Conservation (phyloP, 2,113 vertebrate species). For the Globicephala melas region DNA sequence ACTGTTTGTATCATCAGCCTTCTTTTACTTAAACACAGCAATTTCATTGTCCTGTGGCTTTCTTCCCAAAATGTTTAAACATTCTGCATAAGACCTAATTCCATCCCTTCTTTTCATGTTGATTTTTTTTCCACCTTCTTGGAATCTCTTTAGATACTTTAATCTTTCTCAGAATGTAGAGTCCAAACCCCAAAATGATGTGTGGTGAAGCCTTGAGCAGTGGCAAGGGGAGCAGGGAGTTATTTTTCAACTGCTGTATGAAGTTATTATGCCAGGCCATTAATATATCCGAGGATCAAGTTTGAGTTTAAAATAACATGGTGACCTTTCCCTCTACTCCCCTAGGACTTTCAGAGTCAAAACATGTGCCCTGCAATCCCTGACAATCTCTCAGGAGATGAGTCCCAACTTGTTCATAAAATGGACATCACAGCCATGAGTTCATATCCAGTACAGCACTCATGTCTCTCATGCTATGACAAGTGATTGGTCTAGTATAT, state of each 20-base stretch:
- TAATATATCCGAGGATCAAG: not conserved
- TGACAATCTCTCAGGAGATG: not conserved
- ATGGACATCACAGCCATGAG: not conserved
- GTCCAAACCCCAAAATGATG: not conserved
- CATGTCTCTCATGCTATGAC: accelerated
- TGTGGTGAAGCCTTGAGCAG: not conserved
- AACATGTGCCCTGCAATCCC: not conserved
- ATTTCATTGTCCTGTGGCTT: not conserved
- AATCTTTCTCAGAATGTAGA: slow-evolving; percentile 13
- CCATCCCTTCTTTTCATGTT: not conserved
- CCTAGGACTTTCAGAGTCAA: slow-evolving; percentile 14
- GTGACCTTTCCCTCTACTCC: slow-evolving; percentile 21
- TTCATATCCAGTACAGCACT: accelerated
- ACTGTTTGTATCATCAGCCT: not conserved
- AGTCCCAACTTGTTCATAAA: not conserved
- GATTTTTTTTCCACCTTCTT: not conserved
- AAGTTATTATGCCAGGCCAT: not conserved
- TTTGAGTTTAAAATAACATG: slow-evolving; percentile 58
- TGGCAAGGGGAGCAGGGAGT: not conserved
- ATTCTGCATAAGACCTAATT: not conserved
- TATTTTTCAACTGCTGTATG: not conserved
- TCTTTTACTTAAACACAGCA: not conserved
- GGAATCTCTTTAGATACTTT: not conserved
- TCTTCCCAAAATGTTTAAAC: not conserved
- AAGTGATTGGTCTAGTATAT: not conserved